Base-by-base conservation (phyloP, 1,140 invertebrate species). In the Drosophila punjabiensis region DNA sequence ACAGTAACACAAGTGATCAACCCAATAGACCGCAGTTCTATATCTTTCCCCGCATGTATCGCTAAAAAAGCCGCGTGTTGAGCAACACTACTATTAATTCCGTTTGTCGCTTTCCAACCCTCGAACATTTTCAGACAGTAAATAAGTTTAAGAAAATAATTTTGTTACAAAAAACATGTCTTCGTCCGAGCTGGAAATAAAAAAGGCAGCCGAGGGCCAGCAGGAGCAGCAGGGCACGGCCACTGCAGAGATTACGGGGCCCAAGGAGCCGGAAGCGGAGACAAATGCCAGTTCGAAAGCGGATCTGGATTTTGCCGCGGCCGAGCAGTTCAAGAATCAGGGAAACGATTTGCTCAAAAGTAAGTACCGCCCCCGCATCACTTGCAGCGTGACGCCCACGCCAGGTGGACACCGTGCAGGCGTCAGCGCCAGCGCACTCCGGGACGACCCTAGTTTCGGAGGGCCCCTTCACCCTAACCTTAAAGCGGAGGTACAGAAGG, bases 261-360 rank as follows among this genome's bases (percentile, higher is more conserved):
- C 37, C 52, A 84, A 92, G 32, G 68, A 75, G 39, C 37, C 66
- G 48, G 81, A 82, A 48, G 62, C 81, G 52, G 62, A 65, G 41
- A 47, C 78, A 66, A 66, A 85, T 58, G 74, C 37, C 33, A 60
- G 68, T 32, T 20, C 52, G 28, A 70, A 86, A 37, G 69, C 55
- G 41, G 78, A 86, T 28, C 74, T 63, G 68, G 56, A 81, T 90
- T 88, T 90, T 84, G 76, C 79, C 81, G 89, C 89, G 87, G 97
- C 97, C 11, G 96, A 97, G 93, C 94, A 95, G 84, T 94, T 96
- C 63, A 98, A 98, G 94, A 96, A 97, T 88, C 94, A 96, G 92
- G 97, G 97, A 14, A 98, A 98, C 94, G 95, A 96, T 85, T 96
- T 94, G 93, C 98, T 98, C 92, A 98, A 98, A 95, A 96, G 97